Evolutionary conservation across 2,797 vertebrate genomes (phyloP), one percentile per base, ranked within the genome.

Genomic region (Girardinus metallicus): DNA sequence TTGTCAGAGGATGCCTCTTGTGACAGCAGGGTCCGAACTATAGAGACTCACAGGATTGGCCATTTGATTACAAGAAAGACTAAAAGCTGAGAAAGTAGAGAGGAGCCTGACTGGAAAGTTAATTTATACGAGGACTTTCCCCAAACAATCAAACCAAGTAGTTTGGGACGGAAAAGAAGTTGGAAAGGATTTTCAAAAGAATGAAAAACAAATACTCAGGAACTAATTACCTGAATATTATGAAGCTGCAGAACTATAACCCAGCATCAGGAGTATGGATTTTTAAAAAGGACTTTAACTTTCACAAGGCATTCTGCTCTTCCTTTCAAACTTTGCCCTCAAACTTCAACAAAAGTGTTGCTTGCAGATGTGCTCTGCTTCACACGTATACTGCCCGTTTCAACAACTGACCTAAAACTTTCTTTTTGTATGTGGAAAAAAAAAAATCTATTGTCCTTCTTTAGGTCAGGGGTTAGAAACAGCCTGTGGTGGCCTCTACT

Each of bases 101-200:
- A 53, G 36, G 49, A 80, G 76, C 86, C 89, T 76, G 86, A 80
- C 76, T 51, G 79, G 80, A 75, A 89, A 60, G 81, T 80, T 64
- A 44, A 79, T 71, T 77, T 36, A 18, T 21, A 21, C 18, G 12
- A 41, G 7, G 31, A 46, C 34, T 51, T 73, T 73, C 72, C 26
- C 18, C 16, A 68, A 68, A 11, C 29, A 34, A 31, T 73, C 9
- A 18, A 73, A 34, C 29, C 46, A 51, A 73, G 36, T 12, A 66
- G 34, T 66, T 8, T 66, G 60, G 60, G 34, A 62, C 18, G 60
- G n/a, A 62, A 8, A 29, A 12, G 5, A 29, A 60, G 55, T 57
- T 57, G 55, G n/a, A 29, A 60, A 60, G 55, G n/a, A 60, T 13
- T 60, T 26, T 26, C 51, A 8, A 62, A 62, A 62, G 13, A 62